phyloP scores from a whole-genome alignment of 2,888 invertebrate species.

The Andrena chrysosceles region DNA sequence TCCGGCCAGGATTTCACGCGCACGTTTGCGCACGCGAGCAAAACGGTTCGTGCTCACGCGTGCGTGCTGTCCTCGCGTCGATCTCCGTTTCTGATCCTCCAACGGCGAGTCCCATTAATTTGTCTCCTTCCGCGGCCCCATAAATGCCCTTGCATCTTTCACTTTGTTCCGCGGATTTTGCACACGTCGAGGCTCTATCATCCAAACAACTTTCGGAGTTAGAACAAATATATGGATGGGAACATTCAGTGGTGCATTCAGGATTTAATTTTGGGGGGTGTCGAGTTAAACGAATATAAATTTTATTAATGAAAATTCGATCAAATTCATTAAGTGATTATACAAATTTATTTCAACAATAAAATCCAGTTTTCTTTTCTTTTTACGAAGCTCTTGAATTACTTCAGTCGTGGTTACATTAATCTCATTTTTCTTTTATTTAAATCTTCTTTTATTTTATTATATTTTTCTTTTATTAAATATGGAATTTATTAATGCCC shows the following conservation, averaged over 20 bases:
- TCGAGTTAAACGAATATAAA: no score
- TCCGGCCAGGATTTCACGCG: slow-evolving; percentile 33
- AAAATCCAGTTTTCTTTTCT: no score
- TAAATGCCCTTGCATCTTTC: not conserved
- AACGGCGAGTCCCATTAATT: slow-evolving; percentile 3
- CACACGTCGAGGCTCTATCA: not conserved
- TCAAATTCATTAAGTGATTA: no score
- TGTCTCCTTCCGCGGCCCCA: not conserved
- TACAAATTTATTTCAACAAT: no score
- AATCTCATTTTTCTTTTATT: no score
- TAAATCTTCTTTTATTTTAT: no score
- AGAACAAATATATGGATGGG: no score
- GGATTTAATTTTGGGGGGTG: no score
- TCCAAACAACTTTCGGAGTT: not conserved
- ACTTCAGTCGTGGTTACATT: no score
- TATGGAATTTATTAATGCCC: not conserved
- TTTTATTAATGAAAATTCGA: no score
- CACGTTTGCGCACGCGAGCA: slow-evolving; percentile 41
- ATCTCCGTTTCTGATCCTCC: not conserved
- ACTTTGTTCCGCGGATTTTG: not conserved
- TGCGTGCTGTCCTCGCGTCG: not conserved
- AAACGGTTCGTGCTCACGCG: not conserved
- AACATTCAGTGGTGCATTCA: no score
- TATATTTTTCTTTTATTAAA: not conserved
- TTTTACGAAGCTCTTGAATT: no score